Base-by-base conservation (phyloP, 2,113 vertebrate genomes). In the Ageneiosus marmoratus region DNA sequence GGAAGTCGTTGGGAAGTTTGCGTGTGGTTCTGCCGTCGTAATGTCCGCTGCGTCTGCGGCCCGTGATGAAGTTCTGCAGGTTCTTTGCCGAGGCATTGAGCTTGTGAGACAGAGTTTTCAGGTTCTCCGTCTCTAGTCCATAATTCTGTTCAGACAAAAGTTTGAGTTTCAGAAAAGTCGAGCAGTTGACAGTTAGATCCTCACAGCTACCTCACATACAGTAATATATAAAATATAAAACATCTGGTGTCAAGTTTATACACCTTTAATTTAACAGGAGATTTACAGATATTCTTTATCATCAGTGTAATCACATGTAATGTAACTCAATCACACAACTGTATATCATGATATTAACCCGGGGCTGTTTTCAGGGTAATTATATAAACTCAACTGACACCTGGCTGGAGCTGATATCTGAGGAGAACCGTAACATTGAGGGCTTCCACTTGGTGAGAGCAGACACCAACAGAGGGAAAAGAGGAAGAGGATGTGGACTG, bases 21-120 rank as follows among this genome's bases (percentile, higher is more conserved):
- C 77, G 86, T 8, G 83, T 73, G 7, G 80, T 85, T 13, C 86
- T 77, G 11, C 86, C 86, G 0, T 87, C 86, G 3, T 87, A 87
- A 41, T 87, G 86, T 0, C 86, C 86, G 3, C 86, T 87, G 15
- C 86, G 86, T 89, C 95, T 93, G 85, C 94, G 89, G 77, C 94
- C 92, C 1, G 93, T 93, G 80, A 95, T 94, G 34, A 95, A 95
- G 89, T 95, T 95, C 89, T 95, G 94, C n/a, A 95, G 93, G 79
- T 95, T 95, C 91, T 95, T 95, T 87, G 94, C 94, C 0, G 94
- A 95, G 22, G 93, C 92, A 1, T 94, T 95, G 81, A 95, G 91
- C 84, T 87, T 87, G 81, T 87, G 86, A 10, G 86, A 87, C 16
- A 87, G 83, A 6, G 86, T 87, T 73, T 87, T 87, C 70, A 87